Evolutionary conservation across 2,113 vertebrate genomes (phyloP), one percentile per base, ranked within the genome.

Genomic region (Anoplopoma fimbria): DNA sequence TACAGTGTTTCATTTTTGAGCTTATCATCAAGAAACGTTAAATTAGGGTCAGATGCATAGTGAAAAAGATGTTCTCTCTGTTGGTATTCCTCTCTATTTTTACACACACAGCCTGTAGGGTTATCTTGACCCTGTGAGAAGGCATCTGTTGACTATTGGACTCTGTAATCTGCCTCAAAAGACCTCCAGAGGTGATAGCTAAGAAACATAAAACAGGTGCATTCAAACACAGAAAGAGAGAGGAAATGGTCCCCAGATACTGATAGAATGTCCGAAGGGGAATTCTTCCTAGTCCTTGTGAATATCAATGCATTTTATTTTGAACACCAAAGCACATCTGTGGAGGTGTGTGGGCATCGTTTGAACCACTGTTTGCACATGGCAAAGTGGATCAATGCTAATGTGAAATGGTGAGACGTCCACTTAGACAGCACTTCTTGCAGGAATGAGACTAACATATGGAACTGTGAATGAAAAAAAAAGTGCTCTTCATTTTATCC

Each of bases 141-240:
- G 73, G 68, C 67, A 79, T 89, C 79, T 87, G 84, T 69, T 69
- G 81, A 87, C 69, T 79, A 58, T 63, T 77, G 85, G 61, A 82
- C 62, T 76, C 73, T 77, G 75, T 67, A 89, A 86, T 77, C 77
- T 84, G 79, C 85, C 77, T 77, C 4, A 19, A 73, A 75, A 86
- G 88, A 93, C 90, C 88, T 91, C 83, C 91, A 81, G 47, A 69
- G 84, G 85, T 76, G 91, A 88, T 74, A 61, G 76, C 31, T 70
- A 72, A 84, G 88, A 92, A 91, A 93, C 84, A 82, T 88, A 83
- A 91, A 94, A 86, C 92, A 93, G 93, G 92, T 93, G 90, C 77
- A 91, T 74, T 45, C 70, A 72, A 1, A 25, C 31, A 36, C 21
- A 9, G 2, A 38, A 4, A 76, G 21, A 80, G 63, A 68, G 38